Conservation (phyloP, 2,113 vertebrate species). For the Pontoporia blainvillei region DNA sequence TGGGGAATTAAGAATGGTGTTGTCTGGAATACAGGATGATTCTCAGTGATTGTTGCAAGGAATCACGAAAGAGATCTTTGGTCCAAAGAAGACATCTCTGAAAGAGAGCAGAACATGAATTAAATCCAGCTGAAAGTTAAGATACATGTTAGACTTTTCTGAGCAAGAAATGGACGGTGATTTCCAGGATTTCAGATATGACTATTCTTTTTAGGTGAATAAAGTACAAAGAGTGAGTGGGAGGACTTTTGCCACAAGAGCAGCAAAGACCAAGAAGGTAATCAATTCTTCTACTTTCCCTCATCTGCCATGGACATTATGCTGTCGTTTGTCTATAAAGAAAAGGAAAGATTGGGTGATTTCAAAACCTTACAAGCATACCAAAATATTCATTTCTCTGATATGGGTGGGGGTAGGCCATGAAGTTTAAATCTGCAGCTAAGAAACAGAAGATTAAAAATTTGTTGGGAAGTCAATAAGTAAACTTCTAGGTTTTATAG, state of each 20-base stretch:
- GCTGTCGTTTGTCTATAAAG: background rate
- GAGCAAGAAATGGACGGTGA: background rate
- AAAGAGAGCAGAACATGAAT: constrained; percentile 73
- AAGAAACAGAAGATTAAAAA: background rate
- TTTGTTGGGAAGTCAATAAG: constrained; percentile 11
- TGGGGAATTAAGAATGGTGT: background rate
- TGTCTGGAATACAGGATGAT: constrained; percentile 19
- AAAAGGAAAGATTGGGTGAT: background rate
- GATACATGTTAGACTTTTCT: background rate
- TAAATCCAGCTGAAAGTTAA: constrained; percentile 10
- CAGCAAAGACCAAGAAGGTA: constrained; percentile 5
- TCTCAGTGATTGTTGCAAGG: constrained; percentile 81
- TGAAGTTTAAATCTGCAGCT: background rate
- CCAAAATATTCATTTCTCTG: background rate
- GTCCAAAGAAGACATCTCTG: constrained; percentile 88
- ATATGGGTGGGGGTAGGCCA: background rate
- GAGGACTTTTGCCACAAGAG: background rate
- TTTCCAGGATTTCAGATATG: constrained; percentile 39
- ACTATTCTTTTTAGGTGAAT: constrained; percentile 34
- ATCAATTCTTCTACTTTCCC: background rate
- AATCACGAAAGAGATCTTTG: constrained; percentile 87
- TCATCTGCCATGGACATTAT: background rate
- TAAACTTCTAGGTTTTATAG: background rate
- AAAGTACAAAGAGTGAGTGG: background rate
- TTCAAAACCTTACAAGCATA: background rate